phyloP scores from a whole-genome alignment of 2,797 vertebrate species.

The Denticeps clupeoides region DNA sequence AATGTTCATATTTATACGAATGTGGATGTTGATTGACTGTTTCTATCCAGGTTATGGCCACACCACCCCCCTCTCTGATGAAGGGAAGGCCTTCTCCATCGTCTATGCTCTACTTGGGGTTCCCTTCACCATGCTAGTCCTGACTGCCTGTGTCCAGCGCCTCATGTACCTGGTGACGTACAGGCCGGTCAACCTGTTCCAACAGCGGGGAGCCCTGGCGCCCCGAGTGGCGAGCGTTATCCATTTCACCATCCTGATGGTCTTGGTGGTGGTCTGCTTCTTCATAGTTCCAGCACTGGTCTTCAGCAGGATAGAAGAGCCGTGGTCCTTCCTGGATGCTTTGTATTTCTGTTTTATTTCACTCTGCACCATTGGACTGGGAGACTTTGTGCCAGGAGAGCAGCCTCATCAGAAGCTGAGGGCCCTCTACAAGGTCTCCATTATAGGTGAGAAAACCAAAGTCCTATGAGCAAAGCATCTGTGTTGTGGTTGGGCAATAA shows the following conservation, averaged over 20 bases:
- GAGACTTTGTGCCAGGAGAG: slow-evolving; percentile 73
- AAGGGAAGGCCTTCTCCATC: slow-evolving; percentile 77
- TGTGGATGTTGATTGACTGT: neutral
- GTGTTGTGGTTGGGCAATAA: no score
- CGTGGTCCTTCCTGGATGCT: slow-evolving; percentile 76
- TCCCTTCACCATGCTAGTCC: slow-evolving; percentile 79
- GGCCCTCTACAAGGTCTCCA: slow-evolving; percentile 68
- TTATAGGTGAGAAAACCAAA: slow-evolving; percentile 66
- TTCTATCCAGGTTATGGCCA: slow-evolving; percentile 71
- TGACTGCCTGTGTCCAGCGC: slow-evolving; percentile 71
- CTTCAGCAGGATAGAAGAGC: slow-evolving; percentile 59
- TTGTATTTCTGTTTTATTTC: slow-evolving; percentile 90
- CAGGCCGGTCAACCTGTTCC: slow-evolving; percentile 50
- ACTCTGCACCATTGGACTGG: slow-evolving; percentile 81
- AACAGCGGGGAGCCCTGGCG: slow-evolving; percentile 44
- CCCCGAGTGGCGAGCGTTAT: slow-evolving; percentile 43
- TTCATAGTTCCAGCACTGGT: slow-evolving; percentile 65
- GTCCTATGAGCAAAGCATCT: no score
- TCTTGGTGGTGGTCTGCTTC: slow-evolving; percentile 50
- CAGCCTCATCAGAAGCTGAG: slow-evolving; percentile 54
- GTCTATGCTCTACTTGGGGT: slow-evolving; percentile 73
- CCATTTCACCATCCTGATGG: slow-evolving; percentile 60
- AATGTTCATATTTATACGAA: no score
- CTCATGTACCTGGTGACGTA: slow-evolving; percentile 62
- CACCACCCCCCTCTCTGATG: slow-evolving; percentile 70